These are phyloP conservation scores for Okapia johnstoni DNA, from an alignment of 2,113 vertebrate genomes.

Conservation along the genomic window DNA sequence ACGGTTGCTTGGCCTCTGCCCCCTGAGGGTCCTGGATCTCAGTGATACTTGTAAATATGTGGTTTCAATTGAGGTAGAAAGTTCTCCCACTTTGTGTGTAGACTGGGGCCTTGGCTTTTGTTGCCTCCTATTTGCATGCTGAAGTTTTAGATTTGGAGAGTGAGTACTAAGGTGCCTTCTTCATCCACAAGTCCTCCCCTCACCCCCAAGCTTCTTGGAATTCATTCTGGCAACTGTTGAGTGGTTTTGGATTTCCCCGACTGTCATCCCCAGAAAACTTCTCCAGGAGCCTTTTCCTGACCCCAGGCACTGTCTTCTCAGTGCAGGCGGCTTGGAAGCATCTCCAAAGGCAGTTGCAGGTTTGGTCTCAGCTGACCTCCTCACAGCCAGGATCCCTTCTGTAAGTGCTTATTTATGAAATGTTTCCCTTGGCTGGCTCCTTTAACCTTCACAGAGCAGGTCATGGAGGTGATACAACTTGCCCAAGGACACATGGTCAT, in stretches of 20 bases:
- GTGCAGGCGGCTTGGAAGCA: neutral
- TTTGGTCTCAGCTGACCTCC: neutral
- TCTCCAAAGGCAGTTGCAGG: neutral
- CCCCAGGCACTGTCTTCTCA: neutral
- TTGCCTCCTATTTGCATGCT: neutral
- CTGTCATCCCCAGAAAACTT: neutral
- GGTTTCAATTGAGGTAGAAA: neutral
- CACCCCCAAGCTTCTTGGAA: neutral
- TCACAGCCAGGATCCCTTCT: neutral
- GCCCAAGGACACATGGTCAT: neutral
- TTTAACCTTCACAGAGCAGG: neutral
- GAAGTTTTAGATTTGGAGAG: conserved; percentile 20
- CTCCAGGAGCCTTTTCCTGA: neutral
- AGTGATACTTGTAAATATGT: neutral
- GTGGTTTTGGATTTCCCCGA: neutral
- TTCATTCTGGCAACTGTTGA: conserved; percentile 10
- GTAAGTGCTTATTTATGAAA: neutral
- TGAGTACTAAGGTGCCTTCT: neutral
- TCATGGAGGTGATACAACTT: neutral
- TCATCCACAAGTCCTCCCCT: neutral
- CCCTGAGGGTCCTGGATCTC: neutral
- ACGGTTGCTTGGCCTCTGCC: neutral
- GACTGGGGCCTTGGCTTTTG: conserved; percentile 16
- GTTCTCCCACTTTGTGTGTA: neutral
- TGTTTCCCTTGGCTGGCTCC: neutral